A percentile compares a stretch with the other conserved stretches of the same genome.
phyloP scores from a whole-genome alignment of 2,888 invertebrate species.

The Melanchra persicariae region DNA sequence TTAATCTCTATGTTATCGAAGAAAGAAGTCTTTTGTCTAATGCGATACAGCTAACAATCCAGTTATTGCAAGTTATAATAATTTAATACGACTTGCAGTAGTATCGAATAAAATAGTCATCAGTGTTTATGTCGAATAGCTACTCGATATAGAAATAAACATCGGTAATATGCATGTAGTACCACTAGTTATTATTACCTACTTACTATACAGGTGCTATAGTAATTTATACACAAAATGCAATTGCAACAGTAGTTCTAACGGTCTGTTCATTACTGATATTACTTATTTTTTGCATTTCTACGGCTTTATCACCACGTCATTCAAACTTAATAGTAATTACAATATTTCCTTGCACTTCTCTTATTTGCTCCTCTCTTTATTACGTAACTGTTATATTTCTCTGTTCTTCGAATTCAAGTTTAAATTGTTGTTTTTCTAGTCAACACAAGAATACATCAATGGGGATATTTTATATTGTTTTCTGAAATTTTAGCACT shows the following conservation, averaged over 20 bases:
- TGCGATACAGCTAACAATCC: neutral
- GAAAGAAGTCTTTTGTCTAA: neutral
- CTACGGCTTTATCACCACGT: neutral
- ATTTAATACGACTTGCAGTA: neutral
- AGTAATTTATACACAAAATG: slow-evolving; percentile 6
- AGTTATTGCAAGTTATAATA: neutral
- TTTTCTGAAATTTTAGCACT: too few relatives aligned
- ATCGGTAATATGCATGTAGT: slow-evolving; percentile 4
- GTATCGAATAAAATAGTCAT: slow-evolving; percentile 12
- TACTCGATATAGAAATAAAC: neutral
- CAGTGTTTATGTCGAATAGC: slow-evolving; percentile 4
- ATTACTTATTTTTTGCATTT: neutral
- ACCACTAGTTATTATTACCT: neutral
- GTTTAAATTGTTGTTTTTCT: too few relatives aligned
- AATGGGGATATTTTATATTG: too few relatives aligned
- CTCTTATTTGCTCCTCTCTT: too few relatives aligned
- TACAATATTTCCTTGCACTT: too few relatives aligned
- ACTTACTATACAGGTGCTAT: slow-evolving; percentile 14
- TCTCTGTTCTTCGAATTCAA: too few relatives aligned
- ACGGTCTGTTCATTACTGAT: neutral
- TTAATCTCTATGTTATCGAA: slow-evolving; percentile 17
- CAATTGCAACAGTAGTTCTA: neutral
- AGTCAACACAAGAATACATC: too few relatives aligned
- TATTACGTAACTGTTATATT: too few relatives aligned
- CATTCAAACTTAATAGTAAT: too few relatives aligned